These are phyloP conservation scores for Bombycilla garrulus DNA, from an alignment of 2,113 vertebrate species.

Conservation along the genomic window DNA sequence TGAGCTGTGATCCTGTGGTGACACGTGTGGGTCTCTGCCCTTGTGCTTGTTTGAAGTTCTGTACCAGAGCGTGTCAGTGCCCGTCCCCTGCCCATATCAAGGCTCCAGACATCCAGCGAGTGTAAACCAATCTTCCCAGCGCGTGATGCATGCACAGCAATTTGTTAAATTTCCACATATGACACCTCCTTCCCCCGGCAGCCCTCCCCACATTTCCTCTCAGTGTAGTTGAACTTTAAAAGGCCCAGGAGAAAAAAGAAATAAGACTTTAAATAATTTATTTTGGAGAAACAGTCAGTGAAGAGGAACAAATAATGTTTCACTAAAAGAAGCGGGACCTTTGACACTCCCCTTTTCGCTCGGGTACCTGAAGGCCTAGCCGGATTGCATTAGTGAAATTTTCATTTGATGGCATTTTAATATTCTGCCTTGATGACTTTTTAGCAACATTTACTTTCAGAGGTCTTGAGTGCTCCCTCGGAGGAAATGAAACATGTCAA, in stretches of 20 bases:
- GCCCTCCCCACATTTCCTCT: constrained; percentile 37
- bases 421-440: constrained; percentile 99
- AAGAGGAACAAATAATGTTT: constrained; percentile 99
- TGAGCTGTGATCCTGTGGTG: not conserved
- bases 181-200: not conserved
- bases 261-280: constrained; percentile 99
- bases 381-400: constrained; percentile 98
- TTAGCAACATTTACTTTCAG: constrained; percentile 99
- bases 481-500: constrained; percentile 99
- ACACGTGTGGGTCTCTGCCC: not conserved
- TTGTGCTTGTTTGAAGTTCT: not conserved
- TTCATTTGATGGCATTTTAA: constrained; percentile 99
- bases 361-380: constrained; percentile 93
- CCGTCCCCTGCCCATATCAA: not conserved
- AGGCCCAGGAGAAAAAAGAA: constrained; percentile 84
- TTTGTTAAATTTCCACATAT: constrained; percentile 33
- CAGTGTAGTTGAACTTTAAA: constrained; percentile 84
- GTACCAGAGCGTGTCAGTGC: not conserved
- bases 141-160: not conserved
- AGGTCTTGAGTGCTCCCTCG: constrained; percentile 95
- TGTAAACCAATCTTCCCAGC: not conserved
- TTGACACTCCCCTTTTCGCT: constrained; percentile 82
- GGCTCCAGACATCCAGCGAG: not conserved
- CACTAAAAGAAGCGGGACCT: constrained; percentile 91
- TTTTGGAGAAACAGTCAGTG: constrained; percentile 96